phyloP scores from a whole-genome alignment of 1,140 invertebrate species.

The Teleopsis dalmanni region DNA sequence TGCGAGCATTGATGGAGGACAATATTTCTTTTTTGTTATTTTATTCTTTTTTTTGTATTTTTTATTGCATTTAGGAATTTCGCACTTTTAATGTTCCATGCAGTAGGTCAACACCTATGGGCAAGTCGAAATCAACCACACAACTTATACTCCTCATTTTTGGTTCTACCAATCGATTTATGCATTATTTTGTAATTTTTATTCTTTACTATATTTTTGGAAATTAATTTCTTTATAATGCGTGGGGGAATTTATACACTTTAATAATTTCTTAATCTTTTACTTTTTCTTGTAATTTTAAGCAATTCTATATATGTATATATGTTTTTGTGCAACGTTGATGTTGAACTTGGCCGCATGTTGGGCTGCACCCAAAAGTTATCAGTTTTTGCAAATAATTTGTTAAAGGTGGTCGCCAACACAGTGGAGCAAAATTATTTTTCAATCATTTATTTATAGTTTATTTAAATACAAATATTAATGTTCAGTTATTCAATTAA shows the following conservation, averaged over 20 bases:
- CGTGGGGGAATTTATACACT: conserved; percentile 10
- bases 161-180: background rate
- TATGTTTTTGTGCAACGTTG: background rate
- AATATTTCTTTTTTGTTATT: too few relatives aligned
- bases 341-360: background rate
- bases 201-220: too few relatives aligned
- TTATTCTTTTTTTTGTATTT: too few relatives aligned
- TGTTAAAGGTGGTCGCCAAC: too few relatives aligned
- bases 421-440: too few relatives aligned
- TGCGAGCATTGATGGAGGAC: too few relatives aligned
- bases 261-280: background rate
- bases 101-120: conserved; percentile 5
- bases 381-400: too few relatives aligned
- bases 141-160: background rate
- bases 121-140: background rate
- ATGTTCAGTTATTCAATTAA: too few relatives aligned
- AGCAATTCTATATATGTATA: background rate
- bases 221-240: conserved; percentile 17
- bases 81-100: too few relatives aligned
- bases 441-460: too few relatives aligned
- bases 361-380: background rate
- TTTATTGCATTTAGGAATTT: too few relatives aligned
- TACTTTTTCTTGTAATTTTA: background rate
- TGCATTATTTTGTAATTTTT: background rate
- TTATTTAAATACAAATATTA: too few relatives aligned